A percentile compares a stretch with the other conserved stretches of the same genome.
Evolutionary conservation across 2,888 invertebrate species (phyloP).

Genomic region (Ormyrus pomaceus): DNA sequence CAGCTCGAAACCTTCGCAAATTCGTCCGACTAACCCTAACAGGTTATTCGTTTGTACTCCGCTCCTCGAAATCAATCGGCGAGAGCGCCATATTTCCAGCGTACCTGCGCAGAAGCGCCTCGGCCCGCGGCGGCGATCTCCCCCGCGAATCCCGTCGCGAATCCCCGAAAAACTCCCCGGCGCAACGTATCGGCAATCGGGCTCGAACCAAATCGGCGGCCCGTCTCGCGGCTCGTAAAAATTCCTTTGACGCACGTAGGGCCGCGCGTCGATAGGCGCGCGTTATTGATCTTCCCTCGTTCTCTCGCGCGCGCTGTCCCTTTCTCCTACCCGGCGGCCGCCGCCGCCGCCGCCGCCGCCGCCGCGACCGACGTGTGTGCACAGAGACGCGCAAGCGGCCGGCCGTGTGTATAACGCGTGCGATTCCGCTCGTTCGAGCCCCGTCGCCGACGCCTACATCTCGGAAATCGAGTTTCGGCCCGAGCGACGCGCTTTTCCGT

Average conservation of each 20-base stretch:
- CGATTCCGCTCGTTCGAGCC: no score
- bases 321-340: no score
- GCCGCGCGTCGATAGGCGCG: conserved; percentile 55
- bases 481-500: conserved; percentile 15
- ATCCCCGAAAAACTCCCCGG: no score
- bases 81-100: no score
- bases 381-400: not conserved
- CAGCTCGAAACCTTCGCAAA: no score
- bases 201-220: not conserved
- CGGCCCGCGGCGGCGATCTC: no score
- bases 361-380: conserved; percentile 39
- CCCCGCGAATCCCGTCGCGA: no score
- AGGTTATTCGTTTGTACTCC: no score
- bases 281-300: conserved; percentile 59
- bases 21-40: no score
- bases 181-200: no score
- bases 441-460: not conserved
- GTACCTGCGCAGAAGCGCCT: no score
- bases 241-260: conserved; percentile 52
- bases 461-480: conserved; percentile 25
- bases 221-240: not conserved
- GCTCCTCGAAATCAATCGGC: no score
- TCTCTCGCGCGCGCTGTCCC: not conserved
- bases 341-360: not conserved
- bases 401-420: not conserved